phyloP scores from a whole-genome alignment of 2,113 vertebrate species.

The Tamias sibiricus region DNA sequence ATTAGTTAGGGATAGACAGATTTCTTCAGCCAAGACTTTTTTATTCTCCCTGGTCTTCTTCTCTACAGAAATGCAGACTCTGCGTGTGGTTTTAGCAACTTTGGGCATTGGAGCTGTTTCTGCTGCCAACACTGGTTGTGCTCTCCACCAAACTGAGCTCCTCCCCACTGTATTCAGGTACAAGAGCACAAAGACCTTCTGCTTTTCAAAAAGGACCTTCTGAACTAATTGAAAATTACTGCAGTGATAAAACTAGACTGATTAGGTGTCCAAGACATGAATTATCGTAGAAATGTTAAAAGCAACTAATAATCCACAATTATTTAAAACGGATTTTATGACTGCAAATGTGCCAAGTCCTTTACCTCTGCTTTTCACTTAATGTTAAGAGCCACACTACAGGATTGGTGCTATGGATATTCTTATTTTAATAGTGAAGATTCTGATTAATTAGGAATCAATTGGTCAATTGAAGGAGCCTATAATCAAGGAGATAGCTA shows the following conservation, averaged over 20 bases:
- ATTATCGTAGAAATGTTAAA: not conserved
- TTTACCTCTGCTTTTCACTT: not conserved
- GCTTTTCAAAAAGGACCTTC: not conserved
- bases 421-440: not conserved
- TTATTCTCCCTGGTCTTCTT: not conserved
- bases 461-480: too few relatives aligned
- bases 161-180: constrained; percentile 13
- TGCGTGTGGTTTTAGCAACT: not conserved
- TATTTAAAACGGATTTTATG: not conserved
- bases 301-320: not conserved
- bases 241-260: not conserved
- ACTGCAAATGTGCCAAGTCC: too few relatives aligned
- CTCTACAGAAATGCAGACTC: constrained; percentile 43
- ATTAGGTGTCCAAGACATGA: not conserved
- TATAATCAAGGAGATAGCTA: too few relatives aligned
- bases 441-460: not conserved
- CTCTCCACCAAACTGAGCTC: not conserved
- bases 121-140: fast-evolving
- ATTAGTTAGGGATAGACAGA: not conserved
- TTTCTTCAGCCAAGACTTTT: not conserved
- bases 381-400: not conserved
- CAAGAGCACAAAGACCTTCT: not conserved
- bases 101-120: not conserved
- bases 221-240: not conserved
- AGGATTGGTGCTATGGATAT: not conserved